phyloP scores from a whole-genome alignment of 1,140 invertebrate genomes.

The Proales similis region DNA sequence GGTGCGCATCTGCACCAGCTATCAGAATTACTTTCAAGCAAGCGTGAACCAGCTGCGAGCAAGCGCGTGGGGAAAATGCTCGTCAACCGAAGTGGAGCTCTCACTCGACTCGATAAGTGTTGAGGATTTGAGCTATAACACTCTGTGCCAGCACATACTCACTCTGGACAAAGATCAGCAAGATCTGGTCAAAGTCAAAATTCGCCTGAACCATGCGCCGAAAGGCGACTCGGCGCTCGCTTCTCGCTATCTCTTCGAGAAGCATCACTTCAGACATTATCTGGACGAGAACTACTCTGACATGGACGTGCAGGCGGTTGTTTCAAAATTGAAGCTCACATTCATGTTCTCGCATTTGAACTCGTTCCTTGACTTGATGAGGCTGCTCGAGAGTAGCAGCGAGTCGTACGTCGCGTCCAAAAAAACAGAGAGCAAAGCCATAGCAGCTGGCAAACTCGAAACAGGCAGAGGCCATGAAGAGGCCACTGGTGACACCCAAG shows the following conservation, averaged over 20 bases:
- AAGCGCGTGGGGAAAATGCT: neutral
- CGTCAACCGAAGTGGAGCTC: conserved; percentile 15
- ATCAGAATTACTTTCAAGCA: conserved; percentile 10
- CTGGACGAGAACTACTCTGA: conserved; percentile 19
- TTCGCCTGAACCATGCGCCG: conserved; percentile 13
- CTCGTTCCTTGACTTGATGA: neutral
- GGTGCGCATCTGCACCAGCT: conserved; percentile 6
- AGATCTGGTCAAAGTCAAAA: conserved; percentile 12
- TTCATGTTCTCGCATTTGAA: conserved; percentile 12
- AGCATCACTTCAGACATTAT: conserved; percentile 29
- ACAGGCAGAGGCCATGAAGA: neutral
- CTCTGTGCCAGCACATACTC: conserved; percentile 8
- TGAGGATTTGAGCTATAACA: neutral
- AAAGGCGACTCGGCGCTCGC: conserved; percentile 1
- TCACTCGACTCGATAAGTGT: conserved; percentile 28
- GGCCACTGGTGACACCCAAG: neutral
- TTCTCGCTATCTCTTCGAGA: conserved; percentile 17
- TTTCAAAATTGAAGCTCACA: conserved; percentile 2
- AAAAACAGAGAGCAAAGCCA: neutral
- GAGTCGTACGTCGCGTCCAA: no score
- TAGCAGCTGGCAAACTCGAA: neutral
- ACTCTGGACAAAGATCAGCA: conserved; percentile 22
- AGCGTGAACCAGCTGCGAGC: neutral
- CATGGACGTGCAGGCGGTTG: conserved; percentile 1
- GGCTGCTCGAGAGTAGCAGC: neutral